A percentile compares a stretch with the other conserved stretches of the same genome.
Evolutionary conservation across 1,140 invertebrate genomes (phyloP).

Genomic region (Calephelis nemesis): DNA sequence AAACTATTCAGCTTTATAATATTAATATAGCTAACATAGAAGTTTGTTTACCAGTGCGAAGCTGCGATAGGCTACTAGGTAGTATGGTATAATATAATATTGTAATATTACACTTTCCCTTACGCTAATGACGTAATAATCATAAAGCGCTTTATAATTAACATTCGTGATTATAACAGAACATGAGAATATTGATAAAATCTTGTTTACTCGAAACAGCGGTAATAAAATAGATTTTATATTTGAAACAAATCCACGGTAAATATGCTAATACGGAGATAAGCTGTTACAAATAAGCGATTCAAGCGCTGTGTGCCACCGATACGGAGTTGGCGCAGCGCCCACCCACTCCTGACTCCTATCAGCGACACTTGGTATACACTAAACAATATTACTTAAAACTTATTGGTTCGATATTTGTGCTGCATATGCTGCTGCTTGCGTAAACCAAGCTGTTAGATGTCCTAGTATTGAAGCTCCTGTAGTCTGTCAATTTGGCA

Average conservation of each 20-base stretch:
- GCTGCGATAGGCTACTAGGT: too few species aligned
- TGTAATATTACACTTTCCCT: too few species aligned
- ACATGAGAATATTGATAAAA: constrained; percentile 4
- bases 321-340: constrained; percentile 40
- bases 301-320: constrained; percentile 35
- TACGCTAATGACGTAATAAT: constrained; percentile 15
- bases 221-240: constrained; percentile 17
- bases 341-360: constrained; percentile 30
- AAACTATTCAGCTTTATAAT: too few species aligned
- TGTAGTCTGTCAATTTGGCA: too few species aligned
- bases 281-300: constrained; percentile 47
- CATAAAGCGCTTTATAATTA: background rate
- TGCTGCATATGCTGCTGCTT: background rate
- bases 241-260: constrained; percentile 22
- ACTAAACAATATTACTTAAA: constrained; percentile 26
- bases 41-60: too few species aligned
- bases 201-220: constrained; percentile 8
- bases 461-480: too few species aligned
- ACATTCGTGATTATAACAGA: too few species aligned
- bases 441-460: too few species aligned
- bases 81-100: too few species aligned
- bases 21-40: too few species aligned
- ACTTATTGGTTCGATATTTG: constrained; percentile 25
- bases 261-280: constrained; percentile 41
- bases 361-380: constrained; percentile 25